A percentile compares a stretch with the other conserved stretches of the same genome.
phyloP scores from a whole-genome alignment of 2,113 vertebrate species.

The Centropus unirufus region DNA sequence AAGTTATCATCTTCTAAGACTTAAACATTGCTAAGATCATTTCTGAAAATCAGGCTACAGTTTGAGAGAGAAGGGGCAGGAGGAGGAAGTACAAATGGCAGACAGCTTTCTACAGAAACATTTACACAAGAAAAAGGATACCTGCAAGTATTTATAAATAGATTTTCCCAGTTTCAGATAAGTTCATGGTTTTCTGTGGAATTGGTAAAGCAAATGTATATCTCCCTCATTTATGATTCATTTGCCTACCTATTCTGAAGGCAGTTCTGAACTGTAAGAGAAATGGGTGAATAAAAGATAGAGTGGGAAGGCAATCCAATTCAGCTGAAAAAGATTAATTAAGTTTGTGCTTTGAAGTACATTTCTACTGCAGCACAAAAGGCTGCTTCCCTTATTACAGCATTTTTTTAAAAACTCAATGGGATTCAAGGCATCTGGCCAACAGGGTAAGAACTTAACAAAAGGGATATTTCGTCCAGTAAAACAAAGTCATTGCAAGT shows the following conservation, averaged over 20 bases:
- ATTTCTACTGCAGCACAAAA: neutral
- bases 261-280: neutral
- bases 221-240: neutral
- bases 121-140: neutral
- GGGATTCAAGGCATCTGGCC: neutral
- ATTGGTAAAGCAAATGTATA: neutral
- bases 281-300: neutral
- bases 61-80: neutral
- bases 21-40: neutral
- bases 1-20: neutral
- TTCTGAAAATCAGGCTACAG: neutral
- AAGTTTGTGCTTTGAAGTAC: neutral
- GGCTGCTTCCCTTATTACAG: neutral
- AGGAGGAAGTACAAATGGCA: neutral
- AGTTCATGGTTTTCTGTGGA: neutral
- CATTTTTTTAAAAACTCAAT: neutral
- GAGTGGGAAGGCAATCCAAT: neutral
- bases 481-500: neutral
- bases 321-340: neutral
- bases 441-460: neutral
- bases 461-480: neutral
- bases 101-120: neutral
- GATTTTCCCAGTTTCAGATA: neutral
- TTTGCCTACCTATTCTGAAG: constrained; percentile 7
- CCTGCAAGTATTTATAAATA: neutral